Evolutionary conservation across 2,888 invertebrate species (phyloP), one percentile per base, ranked within the genome.

Genomic region (Dimorphilus gyrociliatus): DNA sequence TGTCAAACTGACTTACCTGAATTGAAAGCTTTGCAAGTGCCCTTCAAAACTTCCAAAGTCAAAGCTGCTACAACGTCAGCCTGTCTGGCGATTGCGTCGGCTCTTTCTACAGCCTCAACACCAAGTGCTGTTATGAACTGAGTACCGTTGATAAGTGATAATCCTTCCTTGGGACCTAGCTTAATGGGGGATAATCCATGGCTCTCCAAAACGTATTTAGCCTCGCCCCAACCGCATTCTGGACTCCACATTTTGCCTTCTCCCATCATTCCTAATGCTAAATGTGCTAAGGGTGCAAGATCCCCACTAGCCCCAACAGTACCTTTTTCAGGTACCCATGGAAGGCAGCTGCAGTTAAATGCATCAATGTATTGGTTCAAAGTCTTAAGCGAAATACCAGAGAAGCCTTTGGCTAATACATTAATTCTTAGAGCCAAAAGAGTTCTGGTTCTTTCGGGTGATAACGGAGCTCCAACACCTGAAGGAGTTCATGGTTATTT

Each of bases 261-360:
- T 8, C 75, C 75, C 47, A 74, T 65, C 44, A 75, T 56, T 1
- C 74, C 74, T 1, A 75, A 57, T 1, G 73, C 72, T 36, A 75
- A 56, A 54, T 75, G 75, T 3, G 74, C 65, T 33, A 76, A 49
- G 0, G 75, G 75, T 2, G 73, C 72, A 37, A 75, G 57, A 51
- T 75, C 75, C 1, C 75, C 75, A 40, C 71, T 71, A 13, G 75
- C 75, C 6, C 75, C 75, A 2, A 75, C 74, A 0, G 73, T 72
- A 1, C 75, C 75, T 54, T 75, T 72, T 47, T 73, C 72, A 1
- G 75, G 75, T 2, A 75, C 69, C 68, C 69, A 72, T 0, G 74
- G 69, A 16, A 75, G 60, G 43, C 73, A 74, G 14, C 68, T 51
- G 73, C 73, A 69, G 51, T 75, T 75, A 50, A 74, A 75, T 3